phyloP scores from a whole-genome alignment of 64 coral and sea anemone species.

The Catalaphyllia jardinei region DNA sequence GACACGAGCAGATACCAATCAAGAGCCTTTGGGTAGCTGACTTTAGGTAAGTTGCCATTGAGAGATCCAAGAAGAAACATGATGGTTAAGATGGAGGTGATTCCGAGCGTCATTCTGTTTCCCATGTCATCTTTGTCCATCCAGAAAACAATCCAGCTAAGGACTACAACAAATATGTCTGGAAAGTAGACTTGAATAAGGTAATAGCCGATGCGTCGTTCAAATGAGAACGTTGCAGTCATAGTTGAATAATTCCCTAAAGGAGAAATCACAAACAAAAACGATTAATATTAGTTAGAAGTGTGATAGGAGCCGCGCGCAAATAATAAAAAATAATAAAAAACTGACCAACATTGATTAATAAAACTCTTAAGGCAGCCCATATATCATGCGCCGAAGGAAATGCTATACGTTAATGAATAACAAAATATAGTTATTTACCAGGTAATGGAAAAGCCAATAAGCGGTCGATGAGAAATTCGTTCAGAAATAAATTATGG shows the following conservation, averaged over 20 bases:
- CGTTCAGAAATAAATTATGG: no score
- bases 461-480: no score
- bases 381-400: no score
- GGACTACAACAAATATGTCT: constrained; percentile 68
- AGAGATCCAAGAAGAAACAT: constrained; percentile 84
- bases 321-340: no score
- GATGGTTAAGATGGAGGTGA: constrained; percentile 84
- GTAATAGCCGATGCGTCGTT: constrained; percentile 88
- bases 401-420: no score
- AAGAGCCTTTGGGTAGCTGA: constrained; percentile 91
- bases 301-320: no score
- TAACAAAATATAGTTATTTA: no score
- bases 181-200: constrained; percentile 88
- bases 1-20: constrained; percentile 87
- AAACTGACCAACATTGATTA: no score
- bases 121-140: constrained; percentile 76
- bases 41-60: constrained; percentile 76
- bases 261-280: not conserved
- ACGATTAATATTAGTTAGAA: not conserved
- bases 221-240: constrained; percentile 43
- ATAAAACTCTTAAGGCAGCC: no score
- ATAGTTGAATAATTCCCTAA: constrained; percentile 75
- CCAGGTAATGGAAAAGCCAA: no score
- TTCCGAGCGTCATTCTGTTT: constrained; percentile 74
- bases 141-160: constrained; percentile 97